Base-by-base conservation (phyloP, 2,888 invertebrate species). In the Cylindroiulus punctatus region DNA sequence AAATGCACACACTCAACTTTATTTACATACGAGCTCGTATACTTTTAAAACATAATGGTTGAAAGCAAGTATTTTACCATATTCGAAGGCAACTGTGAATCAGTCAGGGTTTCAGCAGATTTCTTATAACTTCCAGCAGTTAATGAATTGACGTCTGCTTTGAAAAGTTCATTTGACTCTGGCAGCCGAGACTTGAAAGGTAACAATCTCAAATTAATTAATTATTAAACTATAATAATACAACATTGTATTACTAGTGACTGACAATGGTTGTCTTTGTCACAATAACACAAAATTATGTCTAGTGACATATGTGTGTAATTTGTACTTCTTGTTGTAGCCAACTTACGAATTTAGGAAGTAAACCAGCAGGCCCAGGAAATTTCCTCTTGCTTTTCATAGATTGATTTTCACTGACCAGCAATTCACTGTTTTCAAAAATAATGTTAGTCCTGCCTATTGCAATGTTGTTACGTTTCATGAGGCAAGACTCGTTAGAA, bases 301-400 rank as follows among this genome's bases (percentile, higher is more conserved):
- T 36, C 36, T 36, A 36, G 36, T 36, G n/a, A n/a, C n/a, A n/a
- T n/a, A n/a, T n/a, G n/a, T n/a, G n/a, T n/a, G n/a, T n/a, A n/a
- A n/a, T n/a, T n/a, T n/a, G n/a, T n/a, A n/a, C 3, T 65, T 65
- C 22, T 17, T 22, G 26, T 12, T 76, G 22, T 7, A 65, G 10
- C 10, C 0, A 19, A 81, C 81, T 81, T 81, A 81, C 81, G 10
- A 81, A 36, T 81, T 81, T 81, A 17, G 81, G 81, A 36, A 81
- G 36, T 17, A 81, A 30, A 26, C 81, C 81, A 30, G 81, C 81
- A 19, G 81, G 81, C 5, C 81, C 81, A 36, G 81, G 81, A 26
- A 81, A 30, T 19, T 19, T 36, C 81, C 81, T 81, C 36, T 81
- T 81, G 36, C 17, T n/a, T 81, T 30, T 30, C 81, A 36, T 19